phyloP scores from a whole-genome alignment of 2,797 vertebrate genomes.

The Anabas testudineus region DNA sequence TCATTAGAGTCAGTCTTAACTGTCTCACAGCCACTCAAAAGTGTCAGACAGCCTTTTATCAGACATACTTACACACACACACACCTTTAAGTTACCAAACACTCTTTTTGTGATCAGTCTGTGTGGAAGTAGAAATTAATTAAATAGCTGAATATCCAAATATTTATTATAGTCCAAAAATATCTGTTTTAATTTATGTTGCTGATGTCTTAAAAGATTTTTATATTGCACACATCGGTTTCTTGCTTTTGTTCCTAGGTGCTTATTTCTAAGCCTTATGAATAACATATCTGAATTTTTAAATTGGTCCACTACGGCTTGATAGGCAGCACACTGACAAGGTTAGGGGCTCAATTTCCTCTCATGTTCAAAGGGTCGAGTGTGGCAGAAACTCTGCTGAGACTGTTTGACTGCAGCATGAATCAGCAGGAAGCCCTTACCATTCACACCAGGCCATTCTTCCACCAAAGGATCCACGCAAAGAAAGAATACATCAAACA shows the following conservation, averaged over 20 bases:
- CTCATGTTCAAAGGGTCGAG: conserved; percentile 63
- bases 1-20: conserved; percentile 50
- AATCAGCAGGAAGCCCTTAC: conserved; percentile 70
- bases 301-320: conserved; percentile 43
- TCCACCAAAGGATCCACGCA: conserved; percentile 47
- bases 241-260: background rate
- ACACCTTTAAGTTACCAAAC: conserved; percentile 6
- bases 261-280: conserved; percentile 26
- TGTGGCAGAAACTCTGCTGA: conserved; percentile 54
- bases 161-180: too few species aligned
- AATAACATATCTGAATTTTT: conserved; percentile 57
- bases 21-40: conserved; percentile 42
- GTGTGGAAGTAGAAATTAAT: conserved; percentile 16
- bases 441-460: conserved; percentile 41
- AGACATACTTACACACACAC: conserved; percentile 2
- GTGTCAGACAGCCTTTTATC: conserved; percentile 56
- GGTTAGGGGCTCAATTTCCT: conserved; percentile 65
- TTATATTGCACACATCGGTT: background rate
- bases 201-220: background rate
- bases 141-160: background rate
- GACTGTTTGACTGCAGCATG: conserved; percentile 71
- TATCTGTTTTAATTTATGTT: background rate
- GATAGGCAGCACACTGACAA: conserved; percentile 58
- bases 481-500: conserved; percentile 30
- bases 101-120: conserved; percentile 3